phyloP scores from a whole-genome alignment of 2,797 vertebrate species.

The Dallia pectoralis region DNA sequence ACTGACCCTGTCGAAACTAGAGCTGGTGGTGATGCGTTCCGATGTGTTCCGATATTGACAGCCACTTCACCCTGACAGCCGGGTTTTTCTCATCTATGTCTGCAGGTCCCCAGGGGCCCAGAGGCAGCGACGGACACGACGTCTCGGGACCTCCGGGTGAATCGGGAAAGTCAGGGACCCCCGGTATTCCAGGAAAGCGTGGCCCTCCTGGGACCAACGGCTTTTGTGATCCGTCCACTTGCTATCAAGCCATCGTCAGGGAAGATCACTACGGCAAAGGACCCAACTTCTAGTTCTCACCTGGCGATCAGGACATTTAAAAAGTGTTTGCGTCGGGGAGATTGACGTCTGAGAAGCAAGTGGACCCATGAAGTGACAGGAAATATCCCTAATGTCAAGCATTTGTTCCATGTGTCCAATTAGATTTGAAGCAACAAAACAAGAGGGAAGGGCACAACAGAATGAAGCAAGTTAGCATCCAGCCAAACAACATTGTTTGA shows the following conservation, averaged over 20 bases:
- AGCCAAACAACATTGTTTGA: neutral
- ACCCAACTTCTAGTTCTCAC: conserved; percentile 55
- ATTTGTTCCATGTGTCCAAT: conserved; percentile 1
- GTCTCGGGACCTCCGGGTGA: conserved; percentile 54
- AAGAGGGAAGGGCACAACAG: neutral
- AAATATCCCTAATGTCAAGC: neutral
- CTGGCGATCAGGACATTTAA: neutral
- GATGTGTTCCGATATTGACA: neutral
- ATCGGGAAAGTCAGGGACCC: conserved; percentile 55
- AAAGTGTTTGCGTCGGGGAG: neutral
- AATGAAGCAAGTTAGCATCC: neutral
- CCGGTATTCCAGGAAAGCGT: conserved; percentile 61
- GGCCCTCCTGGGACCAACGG: conserved; percentile 59
- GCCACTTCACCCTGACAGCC: neutral
- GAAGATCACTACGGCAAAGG: conserved; percentile 63
- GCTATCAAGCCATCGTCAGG: conserved; percentile 50
- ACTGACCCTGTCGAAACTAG: too few species aligned
- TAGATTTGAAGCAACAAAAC: neutral
- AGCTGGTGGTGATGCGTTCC: neutral
- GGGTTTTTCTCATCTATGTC: neutral
- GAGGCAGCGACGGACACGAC: conserved; percentile 59
- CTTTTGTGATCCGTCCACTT: conserved; percentile 60
- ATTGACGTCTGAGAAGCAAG: neutral
- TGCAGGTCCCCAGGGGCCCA: conserved; percentile 60
- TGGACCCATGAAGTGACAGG: neutral